phyloP scores from a whole-genome alignment of 2,888 invertebrate species.

The Ceramica pisi region DNA sequence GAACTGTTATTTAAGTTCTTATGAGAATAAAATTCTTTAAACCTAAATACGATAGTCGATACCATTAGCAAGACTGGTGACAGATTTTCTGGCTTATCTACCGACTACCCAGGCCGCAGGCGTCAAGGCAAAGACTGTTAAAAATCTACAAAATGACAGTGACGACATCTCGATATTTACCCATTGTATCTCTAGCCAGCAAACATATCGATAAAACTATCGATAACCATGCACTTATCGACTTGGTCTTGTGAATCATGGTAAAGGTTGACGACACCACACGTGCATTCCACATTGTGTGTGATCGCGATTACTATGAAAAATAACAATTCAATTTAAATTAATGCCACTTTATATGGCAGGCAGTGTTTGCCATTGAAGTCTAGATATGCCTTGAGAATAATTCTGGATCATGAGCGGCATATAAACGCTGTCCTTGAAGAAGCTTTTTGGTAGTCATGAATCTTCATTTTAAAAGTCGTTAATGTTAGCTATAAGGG shows the following conservation, averaged over 20 bases:
- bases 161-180: neutral
- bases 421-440: neutral
- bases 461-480: slow-evolving; percentile 12
- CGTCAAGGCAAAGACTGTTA: too few relatives aligned
- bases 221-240: slow-evolving; percentile 36
- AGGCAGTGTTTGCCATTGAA: slow-evolving; percentile 31
- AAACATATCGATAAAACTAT: slow-evolving; percentile 47
- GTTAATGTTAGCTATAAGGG: neutral
- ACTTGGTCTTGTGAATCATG: slow-evolving; percentile 43
- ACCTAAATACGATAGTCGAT: too few relatives aligned
- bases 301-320: slow-evolving; percentile 49
- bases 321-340: slow-evolving; percentile 67
- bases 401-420: slow-evolving; percentile 7
- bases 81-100: neutral
- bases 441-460: slow-evolving; percentile 8
- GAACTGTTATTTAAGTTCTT: too few relatives aligned
- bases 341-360: slow-evolving; percentile 47
- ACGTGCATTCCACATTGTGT: slow-evolving; percentile 41
- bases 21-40: too few relatives aligned
- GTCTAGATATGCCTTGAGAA: slow-evolving; percentile 16
- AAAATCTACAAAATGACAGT: neutral
- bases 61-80: neutral
- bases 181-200: slow-evolving; percentile 22
- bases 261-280: slow-evolving; percentile 51
- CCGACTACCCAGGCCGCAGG: too few relatives aligned